Percentiles rank a stretch among this genome's conserved stretches.
Conservation (phyloP, 1,140 invertebrate genomes). For the Ridgeia piscesae region DNA sequence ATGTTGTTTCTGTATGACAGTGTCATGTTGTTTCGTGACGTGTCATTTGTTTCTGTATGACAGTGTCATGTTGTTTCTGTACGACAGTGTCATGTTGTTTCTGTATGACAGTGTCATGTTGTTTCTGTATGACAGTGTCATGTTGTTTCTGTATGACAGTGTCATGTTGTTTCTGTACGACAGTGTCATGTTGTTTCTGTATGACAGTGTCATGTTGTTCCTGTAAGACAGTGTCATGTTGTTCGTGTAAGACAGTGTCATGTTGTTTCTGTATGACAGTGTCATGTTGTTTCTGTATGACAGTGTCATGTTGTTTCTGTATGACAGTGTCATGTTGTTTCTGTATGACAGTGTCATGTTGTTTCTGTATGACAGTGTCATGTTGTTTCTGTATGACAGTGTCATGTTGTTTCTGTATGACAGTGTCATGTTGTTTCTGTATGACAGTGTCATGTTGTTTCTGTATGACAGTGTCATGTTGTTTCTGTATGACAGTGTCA, state of each 20-base stretch:
- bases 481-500: not conserved
- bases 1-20: conserved; percentile 7
- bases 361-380: not conserved
- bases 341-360: not conserved
- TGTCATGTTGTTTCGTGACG: conserved; percentile 9
- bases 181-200: not conserved
- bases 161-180: not conserved
- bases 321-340: conserved; percentile 2
- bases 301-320: not conserved
- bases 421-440: not conserved
- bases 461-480: not conserved
- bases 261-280: conserved; percentile 7
- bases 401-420: not conserved
- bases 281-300: not conserved
- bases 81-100: conserved; percentile 1
- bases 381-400: conserved; percentile 7
- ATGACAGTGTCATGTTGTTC: not conserved
- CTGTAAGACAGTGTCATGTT: not conserved
- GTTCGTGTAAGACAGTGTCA: not conserved
- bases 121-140: not conserved
- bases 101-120: not conserved
- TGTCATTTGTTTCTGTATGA: too few relatives aligned
- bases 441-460: conserved; percentile 2
- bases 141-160: conserved; percentile 7
- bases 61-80: not conserved